These are phyloP conservation scores for Toxotes jaculatrix DNA, from an alignment of 2,113 vertebrate species.

Conservation along the genomic window DNA sequence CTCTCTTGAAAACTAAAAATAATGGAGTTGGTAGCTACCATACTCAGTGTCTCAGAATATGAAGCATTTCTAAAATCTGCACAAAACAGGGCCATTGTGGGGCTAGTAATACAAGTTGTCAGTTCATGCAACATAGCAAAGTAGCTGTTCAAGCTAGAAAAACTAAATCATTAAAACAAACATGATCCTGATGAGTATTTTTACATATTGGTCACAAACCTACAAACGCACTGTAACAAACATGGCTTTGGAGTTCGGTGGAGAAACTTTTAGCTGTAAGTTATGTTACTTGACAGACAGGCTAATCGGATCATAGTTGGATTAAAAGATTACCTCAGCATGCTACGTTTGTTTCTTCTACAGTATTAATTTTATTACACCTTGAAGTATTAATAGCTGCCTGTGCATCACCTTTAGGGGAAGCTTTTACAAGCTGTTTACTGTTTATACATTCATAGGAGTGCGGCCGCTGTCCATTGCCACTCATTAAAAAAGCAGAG, in stretches of 20 bases:
- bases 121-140: too few species aligned
- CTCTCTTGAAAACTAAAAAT: background rate
- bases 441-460: conserved; percentile 12
- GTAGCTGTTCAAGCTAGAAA: background rate
- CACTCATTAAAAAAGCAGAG: background rate
- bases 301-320: conserved; percentile 35
- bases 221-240: background rate
- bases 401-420: conserved; percentile 6
- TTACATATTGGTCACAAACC: too few species aligned
- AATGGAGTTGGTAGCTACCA: too few species aligned
- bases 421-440: conserved; percentile 14
- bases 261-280: conserved; percentile 2
- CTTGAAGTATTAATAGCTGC: conserved; percentile 22
- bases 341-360: conserved; percentile 36
- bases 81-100: background rate
- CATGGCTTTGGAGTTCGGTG: background rate
- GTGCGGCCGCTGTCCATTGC: background rate
- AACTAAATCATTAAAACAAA: background rate
- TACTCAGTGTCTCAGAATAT: background rate
- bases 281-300: conserved; percentile 22
- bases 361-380: conserved; percentile 37
- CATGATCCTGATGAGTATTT: background rate
- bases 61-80: background rate
- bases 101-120: background rate
- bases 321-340: conserved; percentile 54